Conservation (phyloP, 2,888 invertebrate species). For the Linnaemya tessellans region DNA sequence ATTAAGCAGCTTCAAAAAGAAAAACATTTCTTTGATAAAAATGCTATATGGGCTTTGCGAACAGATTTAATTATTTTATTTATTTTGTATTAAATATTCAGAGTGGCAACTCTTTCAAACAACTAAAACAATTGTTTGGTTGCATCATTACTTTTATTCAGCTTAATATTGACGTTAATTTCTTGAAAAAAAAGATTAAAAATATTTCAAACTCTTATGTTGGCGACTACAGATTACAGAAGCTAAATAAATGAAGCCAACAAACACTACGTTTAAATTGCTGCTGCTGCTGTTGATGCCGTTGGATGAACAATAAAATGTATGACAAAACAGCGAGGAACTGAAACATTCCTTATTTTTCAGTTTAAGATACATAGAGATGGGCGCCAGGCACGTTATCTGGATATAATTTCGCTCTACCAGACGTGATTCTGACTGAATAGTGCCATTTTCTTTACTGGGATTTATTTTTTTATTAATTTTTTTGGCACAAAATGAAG, state of each 20-base stretch:
- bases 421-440: too few relatives aligned
- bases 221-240: constrained; percentile 52
- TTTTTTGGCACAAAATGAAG: too few relatives aligned
- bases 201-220: constrained; percentile 31
- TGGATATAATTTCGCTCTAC: neutral
- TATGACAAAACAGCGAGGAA: constrained; percentile 40
- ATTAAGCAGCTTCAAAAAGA: too few relatives aligned
- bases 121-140: constrained; percentile 70
- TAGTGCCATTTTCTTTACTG: too few relatives aligned
- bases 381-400: neutral
- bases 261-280: constrained; percentile 24
- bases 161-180: constrained; percentile 57
- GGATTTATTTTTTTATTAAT: too few relatives aligned
- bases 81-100: too few relatives aligned
- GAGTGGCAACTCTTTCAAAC: constrained; percentile 46
- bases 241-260: constrained; percentile 30
- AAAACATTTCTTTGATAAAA: too few relatives aligned
- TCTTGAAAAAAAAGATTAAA: neutral
- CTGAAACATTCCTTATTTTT: constrained; percentile 24
- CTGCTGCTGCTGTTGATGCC: constrained; percentile 10
- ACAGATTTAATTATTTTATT: too few relatives aligned
- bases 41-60: too few relatives aligned
- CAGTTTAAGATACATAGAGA: neutral
- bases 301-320: constrained; percentile 46
- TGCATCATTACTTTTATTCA: constrained; percentile 74